Conservation (phyloP, 1,140 invertebrate species). For the Drosophila lacteicornis region DNA sequence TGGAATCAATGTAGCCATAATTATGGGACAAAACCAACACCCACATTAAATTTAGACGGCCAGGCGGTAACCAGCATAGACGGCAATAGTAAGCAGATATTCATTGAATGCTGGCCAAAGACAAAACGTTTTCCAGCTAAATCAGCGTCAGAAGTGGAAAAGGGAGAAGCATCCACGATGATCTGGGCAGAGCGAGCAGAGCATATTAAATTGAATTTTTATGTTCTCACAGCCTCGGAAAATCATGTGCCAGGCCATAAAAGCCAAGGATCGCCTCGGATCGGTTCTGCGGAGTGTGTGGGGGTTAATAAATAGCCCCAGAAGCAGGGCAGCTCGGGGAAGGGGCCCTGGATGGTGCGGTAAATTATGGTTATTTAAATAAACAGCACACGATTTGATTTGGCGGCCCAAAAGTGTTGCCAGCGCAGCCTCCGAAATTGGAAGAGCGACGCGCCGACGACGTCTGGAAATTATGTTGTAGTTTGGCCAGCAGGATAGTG, state of each 20-base stretch:
- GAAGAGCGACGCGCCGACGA: conserved; percentile 43
- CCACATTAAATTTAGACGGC: conserved; percentile 6
- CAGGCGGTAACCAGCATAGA: conserved; percentile 31
- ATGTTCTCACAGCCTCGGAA: conserved; percentile 76
- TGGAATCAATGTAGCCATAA: conserved; percentile 9
- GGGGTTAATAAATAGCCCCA: conserved; percentile 76
- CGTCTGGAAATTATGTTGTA: conserved; percentile 77
- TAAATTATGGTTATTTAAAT: conserved; percentile 85
- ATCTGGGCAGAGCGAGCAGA: conserved; percentile 21
- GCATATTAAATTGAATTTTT: conserved; percentile 82
- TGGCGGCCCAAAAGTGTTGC: conserved; percentile 78
- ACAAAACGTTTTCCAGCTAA: conserved; percentile 73
- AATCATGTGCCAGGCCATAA: conserved; percentile 72
- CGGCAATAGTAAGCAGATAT: conserved; percentile 48
- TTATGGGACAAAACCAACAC: conserved; percentile 18
- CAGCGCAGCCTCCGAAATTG: conserved; percentile 73
- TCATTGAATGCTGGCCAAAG: conserved; percentile 61
- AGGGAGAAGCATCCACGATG: conserved; percentile 12
- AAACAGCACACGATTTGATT: conserved; percentile 85
- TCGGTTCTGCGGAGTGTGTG: conserved; percentile 33
- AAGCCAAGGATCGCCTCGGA: conserved; percentile 41
- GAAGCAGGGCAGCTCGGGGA: conserved; percentile 17
- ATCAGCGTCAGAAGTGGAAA: conserved; percentile 5
- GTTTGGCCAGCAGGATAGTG: conserved; percentile 49
- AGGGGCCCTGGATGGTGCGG: conserved; percentile 35